These are phyloP conservation scores for Holothuria scabra DNA, from an alignment of 53 echinoderm and acorn worm species.

Conservation along the genomic window DNA sequence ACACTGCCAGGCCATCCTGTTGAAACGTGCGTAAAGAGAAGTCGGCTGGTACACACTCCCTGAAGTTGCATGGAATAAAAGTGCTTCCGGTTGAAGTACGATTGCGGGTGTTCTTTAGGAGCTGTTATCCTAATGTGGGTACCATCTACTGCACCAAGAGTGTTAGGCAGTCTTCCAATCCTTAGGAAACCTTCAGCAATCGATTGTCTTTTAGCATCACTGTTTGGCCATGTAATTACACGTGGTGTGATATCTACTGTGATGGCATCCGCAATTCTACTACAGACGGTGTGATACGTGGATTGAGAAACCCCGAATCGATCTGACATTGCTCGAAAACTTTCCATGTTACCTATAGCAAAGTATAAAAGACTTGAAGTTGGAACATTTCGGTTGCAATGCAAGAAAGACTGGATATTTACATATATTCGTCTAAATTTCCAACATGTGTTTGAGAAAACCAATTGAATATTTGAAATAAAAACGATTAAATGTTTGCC, in stretches of 20 bases:
- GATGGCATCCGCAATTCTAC: neutral
- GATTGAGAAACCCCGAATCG: constrained; percentile 3
- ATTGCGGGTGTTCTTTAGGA: neutral
- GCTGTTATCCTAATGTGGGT: constrained; percentile 15
- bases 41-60: constrained; percentile 3
- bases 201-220: neutral
- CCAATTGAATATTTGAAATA: no score
- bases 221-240: neutral
- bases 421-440: no score
- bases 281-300: constrained; percentile 6
- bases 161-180: constrained; percentile 8
- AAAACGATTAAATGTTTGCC: no score
- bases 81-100: constrained; percentile 7
- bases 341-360: no score
- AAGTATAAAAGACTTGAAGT: no score
- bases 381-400: no score
- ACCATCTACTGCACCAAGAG: constrained; percentile 24
- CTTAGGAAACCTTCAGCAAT: neutral
- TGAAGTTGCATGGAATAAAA: constrained; percentile 18
- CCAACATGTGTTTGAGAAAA: no score
- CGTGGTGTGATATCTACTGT: neutral
- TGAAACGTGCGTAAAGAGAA: neutral
- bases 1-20: constrained; percentile 26
- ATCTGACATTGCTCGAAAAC: neutral
- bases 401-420: neutral